These are phyloP conservation scores for Lethocerus indicus DNA, from an alignment of 1,140 invertebrate genomes.

Conservation along the genomic window DNA sequence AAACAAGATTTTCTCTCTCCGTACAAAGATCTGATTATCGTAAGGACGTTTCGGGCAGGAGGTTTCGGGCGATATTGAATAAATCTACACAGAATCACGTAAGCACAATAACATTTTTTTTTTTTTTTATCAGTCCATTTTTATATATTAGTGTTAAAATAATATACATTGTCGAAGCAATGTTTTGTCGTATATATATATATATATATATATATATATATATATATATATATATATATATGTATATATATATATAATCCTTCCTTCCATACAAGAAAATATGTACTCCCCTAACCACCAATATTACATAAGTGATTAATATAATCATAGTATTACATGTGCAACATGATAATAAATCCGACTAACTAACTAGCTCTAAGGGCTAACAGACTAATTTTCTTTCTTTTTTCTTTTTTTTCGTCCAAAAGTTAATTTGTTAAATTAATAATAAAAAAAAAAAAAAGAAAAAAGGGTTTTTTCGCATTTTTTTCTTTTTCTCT, in stretches of 20 bases:
- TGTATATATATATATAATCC: constrained; percentile 2
- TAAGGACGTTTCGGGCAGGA: too few species aligned
- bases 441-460: too few species aligned
- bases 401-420: too few species aligned
- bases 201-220: not conserved
- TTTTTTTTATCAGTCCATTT: constrained; percentile 17
- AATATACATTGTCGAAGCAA: constrained; percentile 17
- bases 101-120: constrained; percentile 14
- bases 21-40: too few species aligned
- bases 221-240: not conserved
- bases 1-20: too few species aligned
- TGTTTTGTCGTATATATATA: too few species aligned
- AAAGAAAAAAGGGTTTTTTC: too few species aligned
- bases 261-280: constrained; percentile 15
- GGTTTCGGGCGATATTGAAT: too few species aligned
- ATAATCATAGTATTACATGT: constrained; percentile 21
- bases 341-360: constrained; percentile 19
- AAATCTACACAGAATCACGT: too few species aligned
- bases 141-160: constrained; percentile 16
- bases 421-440: too few species aligned
- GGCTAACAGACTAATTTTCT: too few species aligned
- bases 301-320: constrained; percentile 21
- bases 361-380: constrained; percentile 7
- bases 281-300: constrained; percentile 17
- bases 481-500: too few species aligned